These are phyloP conservation scores for Sebastiscus tertius DNA, from an alignment of 2,797 vertebrate species.

Conservation along the genomic window DNA sequence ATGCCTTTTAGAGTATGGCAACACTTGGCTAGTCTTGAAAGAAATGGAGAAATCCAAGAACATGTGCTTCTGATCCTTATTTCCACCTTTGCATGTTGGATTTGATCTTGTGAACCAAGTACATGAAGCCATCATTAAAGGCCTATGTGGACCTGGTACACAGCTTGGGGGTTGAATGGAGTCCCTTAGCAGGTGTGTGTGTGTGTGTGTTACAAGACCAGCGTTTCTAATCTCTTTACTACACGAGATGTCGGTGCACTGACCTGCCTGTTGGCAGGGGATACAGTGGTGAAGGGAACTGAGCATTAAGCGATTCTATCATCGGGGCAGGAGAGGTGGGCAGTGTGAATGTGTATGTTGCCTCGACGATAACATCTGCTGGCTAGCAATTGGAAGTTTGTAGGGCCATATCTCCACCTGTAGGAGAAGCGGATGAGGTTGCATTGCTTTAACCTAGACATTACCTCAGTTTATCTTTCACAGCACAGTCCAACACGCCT, in stretches of 20 bases:
- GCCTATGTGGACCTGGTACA: not conserved
- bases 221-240: conserved; percentile 7
- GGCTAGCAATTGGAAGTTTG: conserved; percentile 31
- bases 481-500: conserved; percentile 12
- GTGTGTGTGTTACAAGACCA: conserved; percentile 2
- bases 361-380: conserved; percentile 39
- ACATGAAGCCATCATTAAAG: conserved; percentile 27
- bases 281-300: not conserved
- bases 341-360: not conserved
- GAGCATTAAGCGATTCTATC: conserved; percentile 28
- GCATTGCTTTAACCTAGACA: conserved; percentile 55
- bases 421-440: conserved; percentile 32
- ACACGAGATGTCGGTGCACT: conserved; percentile 1
- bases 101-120: not conserved
- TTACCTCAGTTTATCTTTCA: conserved; percentile 57
- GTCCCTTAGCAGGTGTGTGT: not conserved
- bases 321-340: not conserved
- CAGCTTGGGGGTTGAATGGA: not conserved
- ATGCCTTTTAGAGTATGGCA: not conserved
- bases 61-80: conserved; percentile 3
- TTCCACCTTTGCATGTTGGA: conserved; percentile 17
- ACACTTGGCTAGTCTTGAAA: conserved; percentile 7
- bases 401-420: conserved; percentile 17
- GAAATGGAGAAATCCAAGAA: conserved; percentile 22
- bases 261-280: conserved; percentile 19